Evolutionary conservation across 2,113 vertebrate species (phyloP), one percentile per base, ranked within the genome.

Genomic region (Sardina pilchardus): DNA sequence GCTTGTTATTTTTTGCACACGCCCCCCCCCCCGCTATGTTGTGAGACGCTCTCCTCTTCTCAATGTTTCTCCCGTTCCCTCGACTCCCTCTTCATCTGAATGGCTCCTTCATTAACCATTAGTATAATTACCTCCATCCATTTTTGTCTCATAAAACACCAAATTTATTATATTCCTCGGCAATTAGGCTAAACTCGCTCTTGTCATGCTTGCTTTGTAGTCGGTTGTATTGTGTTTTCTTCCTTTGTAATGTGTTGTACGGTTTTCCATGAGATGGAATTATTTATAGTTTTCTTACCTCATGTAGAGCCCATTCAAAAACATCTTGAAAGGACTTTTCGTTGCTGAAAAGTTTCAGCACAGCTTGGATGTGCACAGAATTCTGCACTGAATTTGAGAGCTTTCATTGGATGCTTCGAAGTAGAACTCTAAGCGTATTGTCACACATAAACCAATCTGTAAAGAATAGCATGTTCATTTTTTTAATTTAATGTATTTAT

Each of bases 81-180:
- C 19, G 53, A 24, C 53, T 59, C 53, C 12, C 30, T 78, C 26
- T 78, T 34, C 71, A 34, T 34, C 34, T 36, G 26, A 78, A 78
- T 36, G 34, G 71, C 10, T 59, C 21, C 71, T 34, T 78, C 71
- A 78, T 78, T 78, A 78, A 78, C 14, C 71, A 78, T 78, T 71
- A 71, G 71, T 39, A 16, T 78, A 78, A 78, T 78, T 34, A 36
- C 71, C 71, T 21, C 71, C 71, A 78, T 71, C 71, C 14, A 78
- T 78, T 78, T 78, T 78, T 34, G 71, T 36, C 26, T 78, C 26
- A 34, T 78, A 34, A 71, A 78, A 34, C 30, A 78, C 12, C 10
- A 4, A 78, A 34, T 30, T 71, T 71, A 10, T 71, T 71, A 14
- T 14, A 71, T 30, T 71, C 63, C 14, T 34, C 1, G n/a, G n/a